Evolutionary conservation across 2,797 vertebrate genomes (phyloP), one percentile per base, ranked within the genome.

Genomic region (Rhabdomys pumilio): DNA sequence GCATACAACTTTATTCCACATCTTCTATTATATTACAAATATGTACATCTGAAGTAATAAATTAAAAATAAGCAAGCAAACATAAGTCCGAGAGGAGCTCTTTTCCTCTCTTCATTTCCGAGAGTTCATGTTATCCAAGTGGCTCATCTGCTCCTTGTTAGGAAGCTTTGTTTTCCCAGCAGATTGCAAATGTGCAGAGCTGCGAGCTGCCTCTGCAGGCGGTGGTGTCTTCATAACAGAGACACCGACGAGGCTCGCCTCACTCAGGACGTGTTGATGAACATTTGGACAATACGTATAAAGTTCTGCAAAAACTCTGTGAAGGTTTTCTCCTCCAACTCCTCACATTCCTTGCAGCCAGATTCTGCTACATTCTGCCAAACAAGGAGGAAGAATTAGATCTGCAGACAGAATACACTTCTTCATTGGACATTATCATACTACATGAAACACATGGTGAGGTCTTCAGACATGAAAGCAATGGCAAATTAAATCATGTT

Each of bases 271-370:
- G 65, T 15, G 72, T 89, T 69, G 90, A 93, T 87, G 75, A 98
- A 98, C 97, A 97, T 93, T 85, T 98, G 96, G 31, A 96, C 97
- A 11, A 97, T 93, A 53, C 89, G 94, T 34, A 38, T 57, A 93
- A 99, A 98, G 92, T 93, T 98, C 0, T 97, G 0, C 69, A 99
- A 81, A 98, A 99, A 99, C 77, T 97, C 97, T 69, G 89, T 96
- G 84, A 98, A 97, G 88, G 97, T 98, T 97, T 98, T 98, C 92
- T 99, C 98, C 53, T 99, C 95, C 20, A 99, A 98, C 31, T 98
- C 98, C 98, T 99, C 99, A 98, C 99, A 99, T 95, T 98, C 97
- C 97, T 97, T 99, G 98, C 99, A 99, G 97, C 97, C 98, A 34
- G 69, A 83, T 85, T 97, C 97, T 83, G 69, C 96, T 55, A 91